Conservation (phyloP, 2,113 vertebrate genomes). For the Pelobates fuscus region DNA sequence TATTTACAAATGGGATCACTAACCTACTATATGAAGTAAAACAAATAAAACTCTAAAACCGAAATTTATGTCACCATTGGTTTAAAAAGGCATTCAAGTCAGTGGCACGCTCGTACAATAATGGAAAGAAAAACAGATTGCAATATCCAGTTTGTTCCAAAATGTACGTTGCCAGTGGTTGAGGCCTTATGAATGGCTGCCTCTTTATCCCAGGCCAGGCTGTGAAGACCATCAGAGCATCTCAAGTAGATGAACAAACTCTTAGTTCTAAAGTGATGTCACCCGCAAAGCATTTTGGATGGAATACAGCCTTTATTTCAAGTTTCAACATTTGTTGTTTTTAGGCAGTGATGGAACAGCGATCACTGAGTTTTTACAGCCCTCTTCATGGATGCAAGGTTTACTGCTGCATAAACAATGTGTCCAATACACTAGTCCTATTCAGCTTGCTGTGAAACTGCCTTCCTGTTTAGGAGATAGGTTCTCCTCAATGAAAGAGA, state of each 20-base stretch:
- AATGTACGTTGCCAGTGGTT: background rate
- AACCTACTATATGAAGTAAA: background rate
- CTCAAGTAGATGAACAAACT: constrained; percentile 20
- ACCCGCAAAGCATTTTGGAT: constrained; percentile 29
- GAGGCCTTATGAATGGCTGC: background rate
- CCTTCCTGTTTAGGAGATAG: background rate
- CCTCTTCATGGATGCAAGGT: constrained; percentile 1
- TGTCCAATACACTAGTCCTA: background rate
- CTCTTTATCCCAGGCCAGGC: constrained; percentile 6
- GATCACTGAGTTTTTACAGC: background rate
- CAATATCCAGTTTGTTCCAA: background rate
- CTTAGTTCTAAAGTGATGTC: constrained; percentile 28
- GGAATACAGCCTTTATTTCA: constrained; percentile 25
- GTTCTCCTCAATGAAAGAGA: background rate
- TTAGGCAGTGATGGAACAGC: constrained; percentile 24
- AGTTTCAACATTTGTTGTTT: constrained; percentile 20
- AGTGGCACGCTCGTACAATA: background rate
- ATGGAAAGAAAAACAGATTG: background rate
- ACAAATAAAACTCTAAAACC: background rate
- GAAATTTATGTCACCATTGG: background rate
- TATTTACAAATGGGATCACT: no score
- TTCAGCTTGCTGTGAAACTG: background rate
- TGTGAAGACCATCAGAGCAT: constrained; percentile 20
- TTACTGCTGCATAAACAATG: constrained; percentile 23
- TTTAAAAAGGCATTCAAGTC: background rate